A percentile compares a stretch with the other conserved stretches of the same genome.
Conservation (phyloP, 2,888 invertebrate species). For the Choreutis nemorana region DNA sequence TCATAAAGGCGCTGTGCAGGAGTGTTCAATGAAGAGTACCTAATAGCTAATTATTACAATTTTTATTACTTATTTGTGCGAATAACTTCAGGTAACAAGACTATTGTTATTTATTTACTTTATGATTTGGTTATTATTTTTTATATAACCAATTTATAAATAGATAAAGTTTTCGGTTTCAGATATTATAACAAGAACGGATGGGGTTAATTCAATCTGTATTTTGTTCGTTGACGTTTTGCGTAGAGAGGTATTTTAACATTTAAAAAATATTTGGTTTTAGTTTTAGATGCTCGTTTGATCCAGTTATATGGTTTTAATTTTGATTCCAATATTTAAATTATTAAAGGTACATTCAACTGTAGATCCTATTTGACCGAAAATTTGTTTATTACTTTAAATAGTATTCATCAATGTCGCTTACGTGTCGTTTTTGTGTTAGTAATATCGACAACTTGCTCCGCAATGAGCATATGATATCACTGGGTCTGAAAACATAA, state of each 20-base stretch:
- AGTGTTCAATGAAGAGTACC: constrained; percentile 3
- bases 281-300: neutral
- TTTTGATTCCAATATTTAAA: too few species aligned
- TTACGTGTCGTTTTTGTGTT: too few species aligned
- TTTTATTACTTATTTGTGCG: constrained; percentile 3
- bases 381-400: too few species aligned
- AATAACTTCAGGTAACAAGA: neutral
- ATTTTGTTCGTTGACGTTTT: constrained; percentile 43
- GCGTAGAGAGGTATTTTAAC: constrained; percentile 40
- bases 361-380: too few species aligned
- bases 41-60: neutral
- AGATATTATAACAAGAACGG: constrained; percentile 6
- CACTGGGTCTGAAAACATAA: too few species aligned
- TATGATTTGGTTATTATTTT: neutral
- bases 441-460: too few species aligned
- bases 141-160: neutral
- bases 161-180: neutral
- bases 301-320: too few species aligned
- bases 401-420: too few species aligned
- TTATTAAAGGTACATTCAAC: too few species aligned
- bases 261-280: neutral
- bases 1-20: too few species aligned
- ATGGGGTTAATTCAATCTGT: constrained; percentile 50
- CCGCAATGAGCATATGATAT: too few species aligned
- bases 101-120: neutral